A percentile compares a stretch with the other conserved stretches of the same genome.
Conservation (phyloP, 2,113 vertebrate species). For the Asarcornis scutulata region DNA sequence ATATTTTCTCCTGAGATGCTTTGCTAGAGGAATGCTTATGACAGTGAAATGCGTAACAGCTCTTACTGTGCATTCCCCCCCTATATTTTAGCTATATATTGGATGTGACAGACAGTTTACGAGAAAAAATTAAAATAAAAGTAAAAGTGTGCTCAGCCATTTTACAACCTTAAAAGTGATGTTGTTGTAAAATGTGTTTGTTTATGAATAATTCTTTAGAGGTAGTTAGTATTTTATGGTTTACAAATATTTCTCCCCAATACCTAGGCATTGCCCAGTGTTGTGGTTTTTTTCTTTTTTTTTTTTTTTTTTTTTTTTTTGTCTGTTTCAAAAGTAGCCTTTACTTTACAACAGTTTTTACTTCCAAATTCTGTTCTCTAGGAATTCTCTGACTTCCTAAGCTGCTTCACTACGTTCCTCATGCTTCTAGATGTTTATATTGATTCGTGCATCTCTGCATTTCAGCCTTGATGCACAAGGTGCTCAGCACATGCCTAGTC, state of each 20-base stretch:
- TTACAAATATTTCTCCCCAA: neutral
- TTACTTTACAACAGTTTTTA: neutral
- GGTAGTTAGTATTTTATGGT: neutral
- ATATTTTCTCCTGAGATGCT: neutral
- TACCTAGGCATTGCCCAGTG: neutral
- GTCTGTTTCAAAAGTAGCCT: neutral
- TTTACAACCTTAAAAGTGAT: neutral
- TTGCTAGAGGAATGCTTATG: neutral
- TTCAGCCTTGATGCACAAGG: neutral
- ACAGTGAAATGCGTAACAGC: neutral
- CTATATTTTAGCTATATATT: neutral
- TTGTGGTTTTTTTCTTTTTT: no score
- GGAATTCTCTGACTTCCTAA: neutral
- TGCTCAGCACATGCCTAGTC: neutral
- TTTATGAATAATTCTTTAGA: neutral
- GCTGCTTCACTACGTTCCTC: neutral
- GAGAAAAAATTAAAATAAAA: neutral
- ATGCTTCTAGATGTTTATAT: neutral
- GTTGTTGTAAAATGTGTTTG: neutral
- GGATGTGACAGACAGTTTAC: neutral
- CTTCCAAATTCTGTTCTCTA: neutral
- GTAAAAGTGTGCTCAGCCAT: neutral
- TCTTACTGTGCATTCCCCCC: neutral
- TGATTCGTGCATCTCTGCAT: neutral
- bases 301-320: neutral